phyloP scores from a whole-genome alignment of 2,113 vertebrate species.

The Ellobius talpinus region DNA sequence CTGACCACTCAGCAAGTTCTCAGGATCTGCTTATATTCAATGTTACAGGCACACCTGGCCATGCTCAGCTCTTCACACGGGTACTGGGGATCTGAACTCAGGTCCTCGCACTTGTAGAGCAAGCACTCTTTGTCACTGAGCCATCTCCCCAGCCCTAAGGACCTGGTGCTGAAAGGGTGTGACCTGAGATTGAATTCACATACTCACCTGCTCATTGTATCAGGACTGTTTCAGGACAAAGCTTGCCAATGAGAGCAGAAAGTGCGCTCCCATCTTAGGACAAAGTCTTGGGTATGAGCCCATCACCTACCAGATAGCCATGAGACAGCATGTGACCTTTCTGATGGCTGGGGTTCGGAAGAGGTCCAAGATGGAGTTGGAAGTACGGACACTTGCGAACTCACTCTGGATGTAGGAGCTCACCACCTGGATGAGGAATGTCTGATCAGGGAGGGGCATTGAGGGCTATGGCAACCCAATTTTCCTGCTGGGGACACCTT shows the following conservation, averaged over 20 bases:
- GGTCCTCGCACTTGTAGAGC: not conserved
- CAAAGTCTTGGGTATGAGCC: not conserved
- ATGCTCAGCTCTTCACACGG: not conserved
- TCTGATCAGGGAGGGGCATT: not conserved
- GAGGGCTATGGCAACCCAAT: not conserved
- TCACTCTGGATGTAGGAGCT: slow-evolving; percentile 89
- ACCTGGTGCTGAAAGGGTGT: not conserved
- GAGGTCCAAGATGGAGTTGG: slow-evolving; percentile 87
- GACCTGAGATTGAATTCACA: not conserved
- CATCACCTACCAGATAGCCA: slow-evolving; percentile 89
- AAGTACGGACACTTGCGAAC: slow-evolving; percentile 77
- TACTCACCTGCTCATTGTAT: not conserved
- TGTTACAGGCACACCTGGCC: not conserved
- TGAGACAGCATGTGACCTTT: slow-evolving; percentile 89
- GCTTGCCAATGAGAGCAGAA: not conserved
- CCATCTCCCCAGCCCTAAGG: not conserved
- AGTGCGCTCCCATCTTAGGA: not conserved
- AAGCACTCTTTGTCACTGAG: no score
- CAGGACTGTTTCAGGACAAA: not conserved
- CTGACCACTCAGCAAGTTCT: not conserved
- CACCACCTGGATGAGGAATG: slow-evolving; percentile 84
- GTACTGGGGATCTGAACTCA: not conserved
- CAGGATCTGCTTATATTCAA: not conserved
- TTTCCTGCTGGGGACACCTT: not conserved
- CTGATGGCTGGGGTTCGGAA: slow-evolving; percentile 88